Conservation (phyloP, 2,888 invertebrate species). For the Peribatodes rhomboidaria region DNA sequence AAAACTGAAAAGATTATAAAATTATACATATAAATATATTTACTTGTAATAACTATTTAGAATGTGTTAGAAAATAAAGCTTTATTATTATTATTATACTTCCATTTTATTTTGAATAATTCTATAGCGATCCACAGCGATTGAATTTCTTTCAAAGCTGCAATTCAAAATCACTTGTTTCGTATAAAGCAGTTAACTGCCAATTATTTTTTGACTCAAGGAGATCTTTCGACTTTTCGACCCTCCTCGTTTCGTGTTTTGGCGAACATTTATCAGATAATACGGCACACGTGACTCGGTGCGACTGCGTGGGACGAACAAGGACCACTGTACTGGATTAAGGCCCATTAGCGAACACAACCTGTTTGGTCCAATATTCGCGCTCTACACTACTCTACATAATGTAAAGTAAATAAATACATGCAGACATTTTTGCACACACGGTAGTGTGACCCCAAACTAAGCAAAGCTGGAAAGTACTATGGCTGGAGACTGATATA, state of each 20-base stretch:
- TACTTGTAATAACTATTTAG: no score
- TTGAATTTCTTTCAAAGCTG: no score
- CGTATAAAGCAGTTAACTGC: not conserved
- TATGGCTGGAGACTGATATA: no score
- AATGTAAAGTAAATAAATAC: not conserved
- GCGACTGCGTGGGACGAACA: constrained; percentile 14
- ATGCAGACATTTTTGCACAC: no score
- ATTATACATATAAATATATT: no score
- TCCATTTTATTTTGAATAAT: no score
- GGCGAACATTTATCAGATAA: constrained; percentile 4
- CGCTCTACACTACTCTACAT: not conserved
- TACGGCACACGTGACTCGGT: not conserved
- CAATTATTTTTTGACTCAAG: not conserved
- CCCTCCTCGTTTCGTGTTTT: not conserved
- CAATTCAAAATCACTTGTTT: not conserved
- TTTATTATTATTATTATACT: no score
- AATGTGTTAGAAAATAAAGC: no score
- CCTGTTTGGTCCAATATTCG: constrained; percentile 16
- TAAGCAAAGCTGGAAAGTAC: no score
- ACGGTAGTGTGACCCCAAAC: no score
- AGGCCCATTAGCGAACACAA: constrained; percentile 15
- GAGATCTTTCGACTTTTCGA: not conserved
- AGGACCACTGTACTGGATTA: constrained; percentile 22
- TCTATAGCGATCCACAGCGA: no score
- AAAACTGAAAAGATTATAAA: no score